These are phyloP conservation scores for Brachionus sp. DNA, from an alignment of 1,140 invertebrate species.

Conservation along the genomic window DNA sequence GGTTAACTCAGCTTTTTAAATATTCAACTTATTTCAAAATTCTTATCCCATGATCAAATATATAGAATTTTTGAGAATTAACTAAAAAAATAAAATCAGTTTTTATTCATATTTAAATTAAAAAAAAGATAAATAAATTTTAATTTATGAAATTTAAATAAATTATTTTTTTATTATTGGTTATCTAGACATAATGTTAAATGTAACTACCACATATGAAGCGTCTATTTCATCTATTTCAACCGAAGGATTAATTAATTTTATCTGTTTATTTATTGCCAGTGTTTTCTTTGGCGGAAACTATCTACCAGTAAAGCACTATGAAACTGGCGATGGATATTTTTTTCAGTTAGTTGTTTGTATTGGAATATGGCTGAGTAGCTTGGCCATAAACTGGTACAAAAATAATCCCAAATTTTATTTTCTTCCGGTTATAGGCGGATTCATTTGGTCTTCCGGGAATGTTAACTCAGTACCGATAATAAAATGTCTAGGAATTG, in stretches of 20 bases:
- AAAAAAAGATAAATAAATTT: neutral
- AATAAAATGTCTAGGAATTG: slow-evolving; percentile 44
- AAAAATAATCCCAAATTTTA: slow-evolving; percentile 49
- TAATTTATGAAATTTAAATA: neutral
- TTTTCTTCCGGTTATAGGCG: slow-evolving; percentile 50
- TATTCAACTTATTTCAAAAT: neutral
- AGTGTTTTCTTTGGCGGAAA: slow-evolving; percentile 9
- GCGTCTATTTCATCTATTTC: slow-evolving; percentile 44
- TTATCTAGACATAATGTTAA: neutral
- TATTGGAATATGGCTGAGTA: slow-evolving; percentile 47
- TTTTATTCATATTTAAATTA: neutral
- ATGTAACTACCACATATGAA: neutral
- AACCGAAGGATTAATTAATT: slow-evolving; percentile 49
- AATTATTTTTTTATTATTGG: neutral
- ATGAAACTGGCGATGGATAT: slow-evolving; percentile 47
- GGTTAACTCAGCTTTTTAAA: too few relatives aligned
- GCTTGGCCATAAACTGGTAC: slow-evolving; percentile 47
- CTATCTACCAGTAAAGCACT: slow-evolving; percentile 40
- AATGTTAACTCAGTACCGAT: slow-evolving; percentile 35
- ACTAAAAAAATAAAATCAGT: too few relatives aligned
- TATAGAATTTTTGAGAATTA: too few relatives aligned
- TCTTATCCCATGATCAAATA: too few relatives aligned
- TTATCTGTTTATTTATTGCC: neutral
- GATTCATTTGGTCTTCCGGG: slow-evolving; percentile 50
- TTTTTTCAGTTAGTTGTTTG: slow-evolving; percentile 51